Evolutionary conservation across 2,888 invertebrate genomes (phyloP).

Genomic region (Onthophagus sagittarius): DNA sequence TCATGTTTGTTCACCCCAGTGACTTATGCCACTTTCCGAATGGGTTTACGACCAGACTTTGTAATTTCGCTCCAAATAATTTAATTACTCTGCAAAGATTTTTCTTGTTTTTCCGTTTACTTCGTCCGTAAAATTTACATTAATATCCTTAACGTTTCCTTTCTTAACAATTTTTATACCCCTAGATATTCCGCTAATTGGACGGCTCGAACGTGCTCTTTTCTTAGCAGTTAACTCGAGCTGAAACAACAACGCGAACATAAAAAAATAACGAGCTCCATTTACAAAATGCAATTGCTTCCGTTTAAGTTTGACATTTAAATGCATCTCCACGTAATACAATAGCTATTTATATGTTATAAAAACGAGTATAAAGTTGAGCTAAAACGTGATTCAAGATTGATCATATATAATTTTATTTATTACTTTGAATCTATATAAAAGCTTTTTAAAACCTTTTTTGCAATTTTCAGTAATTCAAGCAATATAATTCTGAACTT

Average conservation of each 20-base stretch:
- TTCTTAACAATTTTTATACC: conserved; percentile 22
- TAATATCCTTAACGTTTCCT: conserved; percentile 10
- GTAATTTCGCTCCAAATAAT: background rate
- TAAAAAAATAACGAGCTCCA: conserved; percentile 32
- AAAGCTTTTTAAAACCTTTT: too few species aligned
- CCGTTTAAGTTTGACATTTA: conserved; percentile 14
- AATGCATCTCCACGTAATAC: too few species aligned
- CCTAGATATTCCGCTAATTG: conserved; percentile 29
- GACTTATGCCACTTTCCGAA: background rate
- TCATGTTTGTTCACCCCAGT: background rate
- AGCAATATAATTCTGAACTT: too few species aligned
- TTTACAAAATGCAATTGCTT: conserved; percentile 25
- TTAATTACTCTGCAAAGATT: background rate
- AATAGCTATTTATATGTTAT: too few species aligned
- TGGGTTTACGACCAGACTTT: background rate
- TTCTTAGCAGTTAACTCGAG: conserved; percentile 18
- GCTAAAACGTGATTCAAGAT: too few species aligned
- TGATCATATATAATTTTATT: too few species aligned
- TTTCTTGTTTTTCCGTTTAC: background rate
- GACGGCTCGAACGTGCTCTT: conserved; percentile 33
- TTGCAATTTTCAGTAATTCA: too few species aligned
- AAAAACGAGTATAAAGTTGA: too few species aligned
- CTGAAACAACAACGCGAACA: conserved; percentile 24
- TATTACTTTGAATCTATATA: too few species aligned
- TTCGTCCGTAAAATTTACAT: background rate